Percentiles rank a stretch among this genome's conserved stretches.
Conservation (phyloP, 2,113 vertebrate genomes). For the Polypterus bichir region DNA sequence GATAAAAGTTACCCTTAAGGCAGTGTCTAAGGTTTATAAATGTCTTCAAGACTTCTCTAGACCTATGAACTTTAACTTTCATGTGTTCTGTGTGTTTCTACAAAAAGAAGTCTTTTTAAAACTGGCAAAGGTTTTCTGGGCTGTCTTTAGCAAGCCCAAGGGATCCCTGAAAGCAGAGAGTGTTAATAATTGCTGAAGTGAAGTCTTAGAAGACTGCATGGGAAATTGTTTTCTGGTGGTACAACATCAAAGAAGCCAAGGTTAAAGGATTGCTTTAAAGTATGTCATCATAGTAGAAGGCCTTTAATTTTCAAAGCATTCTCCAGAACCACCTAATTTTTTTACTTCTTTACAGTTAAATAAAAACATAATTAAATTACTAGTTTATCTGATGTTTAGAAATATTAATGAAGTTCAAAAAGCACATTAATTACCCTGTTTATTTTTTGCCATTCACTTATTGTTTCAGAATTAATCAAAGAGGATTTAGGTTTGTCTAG, state of each 20-base stretch:
- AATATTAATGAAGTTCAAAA: no score
- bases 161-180: constrained; percentile 2
- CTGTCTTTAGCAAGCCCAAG: constrained; percentile 1
- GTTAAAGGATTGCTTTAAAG: neutral
- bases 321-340: neutral
- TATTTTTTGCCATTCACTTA: no score
- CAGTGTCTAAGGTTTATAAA: constrained; percentile 9
- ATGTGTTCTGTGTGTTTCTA: neutral
- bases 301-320: constrained; percentile 3
- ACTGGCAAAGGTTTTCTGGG: neutral
- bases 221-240: neutral
- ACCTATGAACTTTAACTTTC: constrained; percentile 6
- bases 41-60: constrained; percentile 1
- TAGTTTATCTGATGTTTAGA: no score
- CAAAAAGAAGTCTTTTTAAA: constrained; percentile 3
- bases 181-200: constrained; percentile 4
- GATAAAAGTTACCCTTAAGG: constrained; percentile 2
- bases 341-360: neutral
- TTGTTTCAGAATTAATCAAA: no score
- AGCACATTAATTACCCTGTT: no score
- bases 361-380: neutral
- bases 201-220: constrained; percentile 1
- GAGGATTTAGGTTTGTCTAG: no score
- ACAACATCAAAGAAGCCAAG: constrained; percentile 1
- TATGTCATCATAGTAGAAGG: neutral